Percentiles rank a stretch among this genome's conserved stretches.
Conservation (phyloP, 2,888 invertebrate species). For the Oasisia sp. region DNA sequence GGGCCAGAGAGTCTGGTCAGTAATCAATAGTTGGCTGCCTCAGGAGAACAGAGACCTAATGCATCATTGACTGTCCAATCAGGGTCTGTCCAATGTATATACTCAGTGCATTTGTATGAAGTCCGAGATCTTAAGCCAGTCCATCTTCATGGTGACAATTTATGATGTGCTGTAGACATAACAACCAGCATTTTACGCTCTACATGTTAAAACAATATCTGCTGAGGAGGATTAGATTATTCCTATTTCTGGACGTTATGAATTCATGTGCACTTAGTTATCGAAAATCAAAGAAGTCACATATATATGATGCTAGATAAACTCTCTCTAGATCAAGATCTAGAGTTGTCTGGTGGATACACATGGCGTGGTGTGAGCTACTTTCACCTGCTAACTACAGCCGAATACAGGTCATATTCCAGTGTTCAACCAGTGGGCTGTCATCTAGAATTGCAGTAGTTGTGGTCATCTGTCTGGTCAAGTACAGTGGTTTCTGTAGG, state of each 20-base stretch:
- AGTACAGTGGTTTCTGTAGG: background rate
- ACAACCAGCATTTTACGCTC: background rate
- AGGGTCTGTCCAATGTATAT: background rate
- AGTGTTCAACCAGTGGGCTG: background rate
- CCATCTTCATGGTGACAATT: background rate
- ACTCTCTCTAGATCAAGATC: background rate
- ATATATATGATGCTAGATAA: background rate
- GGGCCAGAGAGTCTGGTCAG: slow-evolving; percentile 3
- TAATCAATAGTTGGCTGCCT: slow-evolving; percentile 3
- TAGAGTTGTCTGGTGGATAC: background rate
- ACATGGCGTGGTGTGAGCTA: background rate
- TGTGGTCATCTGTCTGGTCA: background rate
- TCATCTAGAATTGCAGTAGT: background rate
- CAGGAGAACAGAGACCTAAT: background rate
- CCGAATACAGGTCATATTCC: background rate
- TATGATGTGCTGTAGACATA: background rate
- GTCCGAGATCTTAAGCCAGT: background rate
- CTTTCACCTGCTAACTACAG: background rate
- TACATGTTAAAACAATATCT: background rate
- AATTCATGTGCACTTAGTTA: background rate
- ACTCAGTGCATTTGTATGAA: background rate
- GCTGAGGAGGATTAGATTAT: background rate
- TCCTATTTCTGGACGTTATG: background rate
- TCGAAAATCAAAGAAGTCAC: background rate
- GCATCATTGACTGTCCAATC: slow-evolving; percentile 10